Evolutionary conservation across 1,140 invertebrate species (phyloP).

Genomic region (Solenopsis fugax): DNA sequence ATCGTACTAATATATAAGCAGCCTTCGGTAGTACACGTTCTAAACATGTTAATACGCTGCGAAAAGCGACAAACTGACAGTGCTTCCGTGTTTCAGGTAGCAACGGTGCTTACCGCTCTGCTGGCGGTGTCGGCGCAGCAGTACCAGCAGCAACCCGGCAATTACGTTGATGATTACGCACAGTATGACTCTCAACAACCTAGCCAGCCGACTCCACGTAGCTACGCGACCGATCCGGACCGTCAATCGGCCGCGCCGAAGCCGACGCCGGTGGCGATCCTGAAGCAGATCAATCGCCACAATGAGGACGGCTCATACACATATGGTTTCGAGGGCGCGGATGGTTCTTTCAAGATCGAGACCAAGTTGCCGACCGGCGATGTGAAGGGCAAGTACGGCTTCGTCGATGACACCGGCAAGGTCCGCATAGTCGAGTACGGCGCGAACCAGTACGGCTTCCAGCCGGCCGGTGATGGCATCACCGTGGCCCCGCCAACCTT

Average conservation of each 20-base stretch:
- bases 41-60: neutral
- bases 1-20: neutral
- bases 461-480: constrained; percentile 94
- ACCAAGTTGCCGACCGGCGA: constrained; percentile 92
- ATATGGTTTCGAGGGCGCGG: constrained; percentile 94
- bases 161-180: constrained; percentile 88
- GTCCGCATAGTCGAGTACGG: constrained; percentile 95
- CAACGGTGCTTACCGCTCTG: constrained; percentile 79
- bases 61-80: neutral
- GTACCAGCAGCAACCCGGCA: constrained; percentile 81
- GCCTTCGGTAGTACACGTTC: too few relatives aligned
- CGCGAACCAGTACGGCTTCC: constrained; percentile 95
- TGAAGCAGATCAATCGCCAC: constrained; percentile 95
- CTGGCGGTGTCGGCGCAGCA: constrained; percentile 82
- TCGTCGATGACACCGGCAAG: constrained; percentile 93
- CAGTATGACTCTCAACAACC: constrained; percentile 87
- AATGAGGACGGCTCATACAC: constrained; percentile 95
- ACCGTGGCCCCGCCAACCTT: constrained; percentile 93
- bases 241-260: constrained; percentile 85
- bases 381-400: constrained; percentile 95
- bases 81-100: constrained; percentile 81
- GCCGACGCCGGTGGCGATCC: constrained; percentile 91
- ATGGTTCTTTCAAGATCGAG: constrained; percentile 95
- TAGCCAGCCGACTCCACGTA: constrained; percentile 86
- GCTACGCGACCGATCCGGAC: constrained; percentile 81